Percentiles rank a stretch among this genome's conserved stretches.
Conservation (phyloP, 2,888 invertebrate genomes). For the Cataglyphis altisquamis region DNA sequence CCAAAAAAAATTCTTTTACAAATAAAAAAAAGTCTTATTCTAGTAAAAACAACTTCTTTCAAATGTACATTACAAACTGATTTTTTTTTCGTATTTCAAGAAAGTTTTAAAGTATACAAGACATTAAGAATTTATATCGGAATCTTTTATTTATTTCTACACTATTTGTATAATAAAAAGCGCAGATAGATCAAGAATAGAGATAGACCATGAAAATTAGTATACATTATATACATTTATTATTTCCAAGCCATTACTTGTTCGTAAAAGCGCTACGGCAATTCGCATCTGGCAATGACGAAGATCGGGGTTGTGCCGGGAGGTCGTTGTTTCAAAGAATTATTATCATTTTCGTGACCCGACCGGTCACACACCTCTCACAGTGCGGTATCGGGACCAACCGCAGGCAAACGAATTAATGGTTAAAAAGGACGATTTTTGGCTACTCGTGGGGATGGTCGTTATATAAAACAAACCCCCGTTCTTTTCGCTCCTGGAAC, state of each 20-base stretch:
- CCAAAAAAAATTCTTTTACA: background rate
- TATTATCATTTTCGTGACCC: conserved; percentile 50
- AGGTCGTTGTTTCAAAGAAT: conserved; percentile 52
- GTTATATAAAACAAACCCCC: conserved; percentile 68
- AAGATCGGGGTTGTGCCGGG: conserved; percentile 50
- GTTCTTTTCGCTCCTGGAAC: conserved; percentile 5
- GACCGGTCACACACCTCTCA: conserved; percentile 47
- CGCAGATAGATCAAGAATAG: background rate
- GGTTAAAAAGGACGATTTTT: conserved; percentile 60
- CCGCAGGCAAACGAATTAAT: conserved; percentile 65
- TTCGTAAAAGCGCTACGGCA: conserved; percentile 49
- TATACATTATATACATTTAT: conserved; percentile 31
- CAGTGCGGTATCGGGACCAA: conserved; percentile 34
- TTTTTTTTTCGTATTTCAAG: background rate
- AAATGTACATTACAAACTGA: background rate
- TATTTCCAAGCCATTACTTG: conserved; percentile 54
- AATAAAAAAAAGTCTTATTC: background rate
- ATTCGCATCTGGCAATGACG: conserved; percentile 58
- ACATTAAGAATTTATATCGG: background rate
- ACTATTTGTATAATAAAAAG: background rate
- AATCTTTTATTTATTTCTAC: background rate
- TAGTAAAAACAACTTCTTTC: background rate
- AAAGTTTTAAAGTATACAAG: background rate
- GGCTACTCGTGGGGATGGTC: background rate
- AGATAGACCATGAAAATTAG: conserved; percentile 5